Percentiles rank a stretch among this genome's conserved stretches.
Evolutionary conservation across 2,888 invertebrate genomes (phyloP).

Genomic region (Archips xylosteana): DNA sequence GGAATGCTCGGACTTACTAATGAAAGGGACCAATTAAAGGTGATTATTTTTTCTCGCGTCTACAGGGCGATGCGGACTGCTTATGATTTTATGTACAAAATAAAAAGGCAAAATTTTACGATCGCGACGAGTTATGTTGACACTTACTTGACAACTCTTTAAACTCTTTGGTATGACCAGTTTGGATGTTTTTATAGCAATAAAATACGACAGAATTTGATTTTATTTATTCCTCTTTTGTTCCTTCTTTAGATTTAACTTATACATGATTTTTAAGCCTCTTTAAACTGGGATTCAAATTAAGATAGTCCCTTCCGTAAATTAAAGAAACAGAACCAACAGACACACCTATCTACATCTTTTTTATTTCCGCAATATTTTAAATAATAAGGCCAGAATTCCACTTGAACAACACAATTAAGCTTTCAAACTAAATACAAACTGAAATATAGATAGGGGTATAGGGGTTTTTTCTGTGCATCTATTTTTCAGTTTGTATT

Average conservation of each 20-base stretch:
- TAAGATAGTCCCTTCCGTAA: background rate
- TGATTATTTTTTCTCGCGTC: constrained; percentile 81
- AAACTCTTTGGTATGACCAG: constrained; percentile 8
- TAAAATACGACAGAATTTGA: background rate
- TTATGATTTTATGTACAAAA: constrained; percentile 37
- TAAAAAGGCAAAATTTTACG: constrained; percentile 17
- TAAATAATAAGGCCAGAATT: background rate
- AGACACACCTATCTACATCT: no score
- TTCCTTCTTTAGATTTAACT: background rate
- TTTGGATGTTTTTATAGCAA: constrained; percentile 5
- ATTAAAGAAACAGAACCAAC: background rate
- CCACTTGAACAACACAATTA: background rate
- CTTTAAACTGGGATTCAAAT: background rate
- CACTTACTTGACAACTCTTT: constrained; percentile 27
- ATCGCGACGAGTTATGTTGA: constrained; percentile 20
- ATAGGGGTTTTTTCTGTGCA: no score
- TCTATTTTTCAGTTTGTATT: no score
- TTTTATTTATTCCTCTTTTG: background rate
- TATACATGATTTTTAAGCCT: background rate
- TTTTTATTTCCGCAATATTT: background rate
- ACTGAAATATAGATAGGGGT: no score
- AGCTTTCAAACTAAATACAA: no score
- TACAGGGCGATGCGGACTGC: constrained; percentile 62
- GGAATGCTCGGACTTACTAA: constrained; percentile 83
- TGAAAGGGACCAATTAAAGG: constrained; percentile 85